A percentile compares a stretch with the other conserved stretches of the same genome.
These are phyloP conservation scores for Rhamphomyia laevipes DNA, from an alignment of 2,888 invertebrate species.

Conservation along the genomic window DNA sequence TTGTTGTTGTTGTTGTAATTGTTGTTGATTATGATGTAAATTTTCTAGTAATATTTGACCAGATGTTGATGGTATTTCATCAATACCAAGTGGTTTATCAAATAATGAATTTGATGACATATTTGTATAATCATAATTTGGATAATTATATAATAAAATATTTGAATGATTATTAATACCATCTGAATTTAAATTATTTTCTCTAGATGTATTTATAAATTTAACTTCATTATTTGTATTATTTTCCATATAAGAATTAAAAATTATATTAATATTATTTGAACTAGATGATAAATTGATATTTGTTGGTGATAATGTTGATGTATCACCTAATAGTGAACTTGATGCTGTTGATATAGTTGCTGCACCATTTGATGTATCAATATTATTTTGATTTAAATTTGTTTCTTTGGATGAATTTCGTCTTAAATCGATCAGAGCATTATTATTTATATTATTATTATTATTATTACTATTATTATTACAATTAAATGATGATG, in stretches of 20 bases:
- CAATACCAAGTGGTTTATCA: slow-evolving; percentile 32
- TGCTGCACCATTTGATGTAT: slow-evolving; percentile 6
- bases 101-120: slow-evolving; percentile 36
- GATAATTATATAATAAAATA: slow-evolving; percentile 30
- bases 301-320: slow-evolving; percentile 29
- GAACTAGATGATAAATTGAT: slow-evolving; percentile 35
- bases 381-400: slow-evolving; percentile 29
- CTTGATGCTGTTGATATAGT: slow-evolving; percentile 1
- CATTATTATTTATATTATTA: background rate
- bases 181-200: slow-evolving; percentile 26
- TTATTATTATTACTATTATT: slow-evolving; percentile 17
- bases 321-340: background rate
- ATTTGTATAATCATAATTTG: slow-evolving; percentile 34
- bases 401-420: slow-evolving; percentile 35
- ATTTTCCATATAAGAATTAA: slow-evolving; percentile 28
- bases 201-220: slow-evolving; percentile 32
- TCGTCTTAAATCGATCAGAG: slow-evolving; percentile 15
- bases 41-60: background rate
- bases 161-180: slow-evolving; percentile 25
- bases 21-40: slow-evolving; percentile 17
- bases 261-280: slow-evolving; percentile 36
- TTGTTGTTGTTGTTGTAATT: slow-evolving; percentile 19
- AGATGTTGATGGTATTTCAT: slow-evolving; percentile 23
- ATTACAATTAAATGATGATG: slow-evolving; percentile 18
- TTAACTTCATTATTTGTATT: slow-evolving; percentile 34